Base-by-base conservation (phyloP, 2,113 vertebrate species). In the Pomatostomus ruficeps region DNA sequence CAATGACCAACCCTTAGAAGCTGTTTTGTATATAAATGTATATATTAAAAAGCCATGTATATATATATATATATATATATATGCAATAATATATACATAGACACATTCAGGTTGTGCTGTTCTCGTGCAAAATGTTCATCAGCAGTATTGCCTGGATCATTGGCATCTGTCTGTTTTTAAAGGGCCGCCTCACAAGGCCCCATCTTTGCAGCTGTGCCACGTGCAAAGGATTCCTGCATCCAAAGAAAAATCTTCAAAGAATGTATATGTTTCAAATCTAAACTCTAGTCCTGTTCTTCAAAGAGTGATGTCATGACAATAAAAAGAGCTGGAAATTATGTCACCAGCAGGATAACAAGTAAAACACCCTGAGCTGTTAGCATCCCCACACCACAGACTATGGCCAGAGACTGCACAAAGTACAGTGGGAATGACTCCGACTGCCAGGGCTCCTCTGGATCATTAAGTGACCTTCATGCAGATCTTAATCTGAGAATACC, bases 51-150 rank as follows among this genome's bases (percentile, higher is more conserved):
- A 38, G 2, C 22, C 14, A 58, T 45, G 8, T 10, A 13, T 2
- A 18, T 13, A 3, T 3, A 4, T n/a, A n/a, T n/a, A n/a, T 10
- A 13, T 2, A 18, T 13, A 3, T 14, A 3, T 23, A 40, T n/a
- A 12, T 21, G 13, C 31, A 26, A 29, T 22, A 46, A 65, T 35
- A 46, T 51, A 58, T 7, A 58, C 7, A 42, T 10, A 42, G 33
- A 25, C 42, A 58, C 2, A 66, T 38, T 51, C 35, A 59, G 7
- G 4, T 51, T 84, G 21, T 59, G 29, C 26, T 82, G 81, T 74
- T 74, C 19, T 31, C 26, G 40, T 36, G 11, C 35, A 70, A 61
- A 67, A n/a, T 12, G 3, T 48, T 85, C 33, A 52, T 28, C 55
- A 77, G 55, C 14, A 54, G n/a, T 25, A 35, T 10, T 74, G 51